These are phyloP conservation scores for Drosophila mimica DNA, from an alignment of 2,888 invertebrate genomes.

Conservation along the genomic window DNA sequence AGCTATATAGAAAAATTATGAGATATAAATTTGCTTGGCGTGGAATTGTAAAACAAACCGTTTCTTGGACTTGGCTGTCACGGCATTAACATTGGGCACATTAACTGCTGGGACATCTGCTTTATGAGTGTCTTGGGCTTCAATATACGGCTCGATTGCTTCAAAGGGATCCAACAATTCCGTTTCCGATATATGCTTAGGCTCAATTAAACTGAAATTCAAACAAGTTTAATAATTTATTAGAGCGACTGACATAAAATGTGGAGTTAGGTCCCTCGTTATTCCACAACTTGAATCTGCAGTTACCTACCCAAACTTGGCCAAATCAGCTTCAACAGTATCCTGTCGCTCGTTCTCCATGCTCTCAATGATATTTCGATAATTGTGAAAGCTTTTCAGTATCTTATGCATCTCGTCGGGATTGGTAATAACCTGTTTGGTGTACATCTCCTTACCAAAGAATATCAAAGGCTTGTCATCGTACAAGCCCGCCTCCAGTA, in stretches of 20 bases:
- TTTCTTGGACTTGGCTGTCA: slow-evolving; percentile 65
- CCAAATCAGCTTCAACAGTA: slow-evolving; percentile 37
- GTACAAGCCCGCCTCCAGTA: slow-evolving; percentile 75
- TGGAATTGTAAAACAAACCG: slow-evolving; percentile 38
- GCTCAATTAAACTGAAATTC: slow-evolving; percentile 43
- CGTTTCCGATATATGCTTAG: slow-evolving; percentile 46
- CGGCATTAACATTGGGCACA: slow-evolving; percentile 16
- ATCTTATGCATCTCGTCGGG: slow-evolving; percentile 79
- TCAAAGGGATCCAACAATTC: slow-evolving; percentile 70
- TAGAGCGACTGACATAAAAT: neutral
- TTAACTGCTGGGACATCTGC: neutral
- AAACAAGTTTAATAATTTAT: neutral
- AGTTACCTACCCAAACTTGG: slow-evolving; percentile 49
- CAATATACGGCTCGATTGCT: slow-evolving; percentile 74
- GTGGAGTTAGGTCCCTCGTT: neutral
- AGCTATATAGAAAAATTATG: slow-evolving; percentile 46
- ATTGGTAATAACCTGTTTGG: slow-evolving; percentile 66
- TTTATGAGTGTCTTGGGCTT: slow-evolving; percentile 44
- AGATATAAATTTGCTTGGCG: neutral
- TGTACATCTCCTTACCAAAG: slow-evolving; percentile 78
- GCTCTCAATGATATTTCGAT: slow-evolving; percentile 82
- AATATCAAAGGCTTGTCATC: slow-evolving; percentile 84
- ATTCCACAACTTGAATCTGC: neutral
- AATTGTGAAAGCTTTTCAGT: slow-evolving; percentile 83
- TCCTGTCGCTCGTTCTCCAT: slow-evolving; percentile 78